Evolutionary conservation across 2,113 vertebrate species (phyloP), one percentile per base, ranked within the genome.

Genomic region (Theristicus caerulescens): DNA sequence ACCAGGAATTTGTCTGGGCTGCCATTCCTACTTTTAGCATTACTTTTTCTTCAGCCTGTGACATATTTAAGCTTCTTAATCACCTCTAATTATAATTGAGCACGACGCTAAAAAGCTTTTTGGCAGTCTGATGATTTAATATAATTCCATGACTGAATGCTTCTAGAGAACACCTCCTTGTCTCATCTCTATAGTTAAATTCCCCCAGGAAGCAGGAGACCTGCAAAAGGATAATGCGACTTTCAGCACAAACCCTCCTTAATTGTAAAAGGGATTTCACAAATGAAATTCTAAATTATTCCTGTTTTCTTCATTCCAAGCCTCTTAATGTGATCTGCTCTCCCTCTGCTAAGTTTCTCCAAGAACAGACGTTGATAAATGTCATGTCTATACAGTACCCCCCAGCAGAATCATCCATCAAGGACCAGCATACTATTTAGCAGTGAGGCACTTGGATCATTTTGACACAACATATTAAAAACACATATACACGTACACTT

Each of bases 201-300:
- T 88, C 78, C 94, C 94, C 6, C 34, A 94, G 86, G 93, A 97
- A 91, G 64, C 36, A 52, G 69, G 17, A 88, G 91, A 86, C 70
- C 66, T 86, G 83, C 27, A 69, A 88, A 88, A 88, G 93, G 62
- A 96, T 97, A 97, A 96, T 85, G 78, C 0, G 0, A 82, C 70
- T 89, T 78, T 67, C 70, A 95, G 69, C 47, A 74, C 52, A 88
- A 96, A 74, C 54, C 73, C 34, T 82, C 22, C 38, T 64, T 95
- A 91, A 96, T 40, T 95, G 82, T 95, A 89, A 92, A 86, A 76
- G 70, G 73, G 83, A 97, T 96, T 94, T 96, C 42, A 85, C 64
- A 91, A 96, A 90, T 85, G 47, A 86, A 97, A 95, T 91, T 78
- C 86, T 90, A 80, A 89, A 95, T 96, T 87, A 94, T 93, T 93